Conservation (phyloP, 2,888 invertebrate genomes). For the Pseudeuparius sepicola region DNA sequence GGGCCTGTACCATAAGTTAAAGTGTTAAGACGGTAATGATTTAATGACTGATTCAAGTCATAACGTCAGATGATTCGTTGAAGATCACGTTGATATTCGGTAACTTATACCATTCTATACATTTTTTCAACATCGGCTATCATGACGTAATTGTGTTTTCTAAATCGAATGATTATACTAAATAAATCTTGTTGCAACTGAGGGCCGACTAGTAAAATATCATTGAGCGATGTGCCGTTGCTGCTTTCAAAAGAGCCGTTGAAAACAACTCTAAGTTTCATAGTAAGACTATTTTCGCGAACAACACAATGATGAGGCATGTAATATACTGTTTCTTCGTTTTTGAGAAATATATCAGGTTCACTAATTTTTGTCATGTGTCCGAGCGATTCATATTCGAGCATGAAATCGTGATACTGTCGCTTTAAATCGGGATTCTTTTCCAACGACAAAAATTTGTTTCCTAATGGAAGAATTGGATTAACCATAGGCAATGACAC, state of each 20-base stretch:
- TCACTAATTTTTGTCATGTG: conserved; percentile 10
- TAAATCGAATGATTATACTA: conserved; percentile 10
- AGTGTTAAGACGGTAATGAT: conserved; percentile 12
- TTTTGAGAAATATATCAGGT: too few species aligned
- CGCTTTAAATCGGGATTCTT: conserved; percentile 4
- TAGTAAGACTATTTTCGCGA: conserved; percentile 8
- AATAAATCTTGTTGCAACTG: conserved; percentile 11
- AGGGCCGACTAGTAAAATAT: conserved; percentile 11
- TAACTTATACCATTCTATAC: too few species aligned
- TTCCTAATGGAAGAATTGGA: too few species aligned
- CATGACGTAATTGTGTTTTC: too few species aligned
- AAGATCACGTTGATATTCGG: too few species aligned
- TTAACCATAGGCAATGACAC: conserved; percentile 10
- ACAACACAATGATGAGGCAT: conserved; percentile 11
- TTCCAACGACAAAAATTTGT: too few species aligned
- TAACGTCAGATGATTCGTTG: conserved; percentile 13
- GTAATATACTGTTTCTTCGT: conserved; percentile 6
- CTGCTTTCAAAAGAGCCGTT: conserved; percentile 4
- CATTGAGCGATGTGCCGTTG: conserved; percentile 12
- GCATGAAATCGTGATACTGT: conserved; percentile 6
- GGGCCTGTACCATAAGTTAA: conserved; percentile 7
- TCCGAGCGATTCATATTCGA: conserved; percentile 10
- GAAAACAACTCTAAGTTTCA: conserved; percentile 11
- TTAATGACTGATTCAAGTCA: background rate
- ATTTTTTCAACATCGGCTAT: too few species aligned